These are phyloP conservation scores for Scolopax bukidnonensis DNA, from an alignment of 2,797 vertebrate genomes.

Conservation along the genomic window DNA sequence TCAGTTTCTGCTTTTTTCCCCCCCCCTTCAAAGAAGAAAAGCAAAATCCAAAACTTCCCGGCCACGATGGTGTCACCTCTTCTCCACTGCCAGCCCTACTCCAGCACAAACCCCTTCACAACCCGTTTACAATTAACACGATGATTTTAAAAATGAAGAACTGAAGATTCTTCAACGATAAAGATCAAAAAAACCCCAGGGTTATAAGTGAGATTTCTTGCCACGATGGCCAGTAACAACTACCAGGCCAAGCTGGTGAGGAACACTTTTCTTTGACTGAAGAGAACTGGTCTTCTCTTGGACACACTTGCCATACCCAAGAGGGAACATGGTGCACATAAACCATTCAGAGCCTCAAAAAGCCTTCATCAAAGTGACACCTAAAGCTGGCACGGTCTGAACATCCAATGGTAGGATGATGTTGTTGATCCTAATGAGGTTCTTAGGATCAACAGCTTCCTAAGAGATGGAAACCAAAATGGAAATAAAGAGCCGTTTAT, in stretches of 20 bases:
- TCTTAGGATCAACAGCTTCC: not conserved
- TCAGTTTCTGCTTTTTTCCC: not conserved
- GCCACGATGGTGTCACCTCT: not conserved
- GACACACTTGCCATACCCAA: not conserved
- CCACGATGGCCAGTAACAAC: not conserved
- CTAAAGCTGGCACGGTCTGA: not conserved
- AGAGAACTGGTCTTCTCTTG: not conserved
- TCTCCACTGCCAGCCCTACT: not conserved
- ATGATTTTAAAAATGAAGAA: too few species aligned
- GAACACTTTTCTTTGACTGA: not conserved
- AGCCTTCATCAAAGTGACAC: not conserved
- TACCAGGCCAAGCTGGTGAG: not conserved
- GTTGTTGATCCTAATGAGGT: too few species aligned
- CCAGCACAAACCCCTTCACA: not conserved
- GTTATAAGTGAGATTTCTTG: not conserved
- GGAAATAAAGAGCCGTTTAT: not conserved
- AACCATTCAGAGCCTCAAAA: not conserved
- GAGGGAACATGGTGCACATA: rapidly evolving
- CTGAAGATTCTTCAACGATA: too few species aligned
- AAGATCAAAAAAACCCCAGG: not conserved
- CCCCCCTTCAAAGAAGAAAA: not conserved
- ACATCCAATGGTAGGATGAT: not conserved
- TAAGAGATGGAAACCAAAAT: not conserved
- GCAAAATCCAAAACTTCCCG: not conserved
- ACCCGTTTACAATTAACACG: not conserved